Base-by-base conservation (phyloP, 2,888 invertebrate genomes). In the Mechanitis mazaeus region DNA sequence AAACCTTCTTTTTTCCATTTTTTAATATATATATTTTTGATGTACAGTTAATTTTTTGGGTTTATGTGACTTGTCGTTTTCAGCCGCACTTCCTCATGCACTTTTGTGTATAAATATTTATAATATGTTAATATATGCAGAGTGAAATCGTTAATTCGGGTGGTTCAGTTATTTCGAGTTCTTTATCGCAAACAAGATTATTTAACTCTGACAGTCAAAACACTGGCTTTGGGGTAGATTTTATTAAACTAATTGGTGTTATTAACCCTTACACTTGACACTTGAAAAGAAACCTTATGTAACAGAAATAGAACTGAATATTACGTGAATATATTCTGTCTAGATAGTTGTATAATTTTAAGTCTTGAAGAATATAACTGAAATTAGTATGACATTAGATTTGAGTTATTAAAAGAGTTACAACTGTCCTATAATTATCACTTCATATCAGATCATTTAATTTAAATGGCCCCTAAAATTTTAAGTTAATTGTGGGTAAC, bases 61-160 rank as follows among this genome's bases (percentile, higher is more conserved):
- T 20, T 20, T 20, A 35, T 35, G 6, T 35, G 6, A 54, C 12
- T 45, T 35, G 50, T 56, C 59, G 55, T 59, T 38, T 60, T 56
- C 59, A 59, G 58, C 69, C 65, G 59, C 35, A 45, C 61, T 56
- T 70, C 65, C 69, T 64, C 70, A 59, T 64, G 60, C 76, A 71
- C 69, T 69, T 72, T 72, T 71, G 63, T 63, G 56, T 72, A 75
- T 78, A 76, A 75, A 79, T 79, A 80, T 79, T 78, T 75, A 81
- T 81, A 72, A 71, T 78, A 84, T 83, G 80, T 64, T 80, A 86
- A 87, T 83, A 64, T 77, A 87, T 88, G 74, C 80, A 75, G 76
- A 84, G 88, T 83, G 82, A 86, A 86, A 80, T 83, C 84, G 87
- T 78, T 84, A 84, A 85, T 81, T 68, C 66, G 66, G 64, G 61